phyloP scores from a whole-genome alignment of 1,140 invertebrate species.

The Nylanderia fulva region DNA sequence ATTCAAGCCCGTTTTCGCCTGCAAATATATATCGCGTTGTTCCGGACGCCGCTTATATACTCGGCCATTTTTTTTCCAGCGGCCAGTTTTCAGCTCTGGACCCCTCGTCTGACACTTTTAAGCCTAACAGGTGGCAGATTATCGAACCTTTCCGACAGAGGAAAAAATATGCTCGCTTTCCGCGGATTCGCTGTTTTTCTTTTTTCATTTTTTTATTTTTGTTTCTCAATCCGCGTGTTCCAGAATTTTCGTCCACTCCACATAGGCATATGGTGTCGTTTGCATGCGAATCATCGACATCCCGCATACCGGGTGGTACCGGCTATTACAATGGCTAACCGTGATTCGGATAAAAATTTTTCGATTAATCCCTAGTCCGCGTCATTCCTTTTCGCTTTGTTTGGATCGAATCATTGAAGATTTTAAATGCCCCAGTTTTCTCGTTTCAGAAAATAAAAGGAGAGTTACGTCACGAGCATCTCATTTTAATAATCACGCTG shows the following conservation, averaged over 20 bases:
- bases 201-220: background rate
- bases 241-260: background rate
- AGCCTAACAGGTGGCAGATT: conserved; percentile 71
- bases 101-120: conserved; percentile 55
- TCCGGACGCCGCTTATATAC: conserved; percentile 40
- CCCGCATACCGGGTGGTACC: no score
- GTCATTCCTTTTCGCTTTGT: background rate
- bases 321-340: conserved; percentile 5
- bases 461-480: background rate
- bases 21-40: conserved; percentile 62
- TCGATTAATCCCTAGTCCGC: background rate
- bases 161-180: conserved; percentile 24
- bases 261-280: background rate
- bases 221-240: background rate
- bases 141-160: conserved; percentile 29
- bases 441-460: conserved; percentile 1
- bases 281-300: background rate
- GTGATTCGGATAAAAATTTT: conserved; percentile 21
- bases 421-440: background rate
- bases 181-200: background rate
- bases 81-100: background rate
- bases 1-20: conserved; percentile 41
- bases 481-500: background rate
- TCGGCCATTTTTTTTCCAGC: conserved; percentile 62
- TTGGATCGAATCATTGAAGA: background rate